phyloP scores from a whole-genome alignment of 2,888 invertebrate species.

The Euproctis similis region DNA sequence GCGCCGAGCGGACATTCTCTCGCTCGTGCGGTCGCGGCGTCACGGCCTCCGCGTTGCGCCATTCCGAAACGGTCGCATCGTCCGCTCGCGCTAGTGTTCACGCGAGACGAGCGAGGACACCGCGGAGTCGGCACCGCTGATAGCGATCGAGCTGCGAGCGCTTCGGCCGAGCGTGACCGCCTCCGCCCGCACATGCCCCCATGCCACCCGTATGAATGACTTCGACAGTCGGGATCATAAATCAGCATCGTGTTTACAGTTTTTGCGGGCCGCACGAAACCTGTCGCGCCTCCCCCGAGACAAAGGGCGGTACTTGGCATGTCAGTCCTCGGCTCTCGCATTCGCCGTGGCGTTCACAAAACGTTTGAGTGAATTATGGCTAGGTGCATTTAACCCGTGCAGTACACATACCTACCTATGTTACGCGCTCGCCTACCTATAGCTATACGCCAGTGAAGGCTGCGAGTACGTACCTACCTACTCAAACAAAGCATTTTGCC shows the following conservation, averaged over 20 bases:
- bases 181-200: slow-evolving; percentile 40
- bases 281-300: slow-evolving; percentile 61
- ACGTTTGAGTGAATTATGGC: slow-evolving; percentile 51
- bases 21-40: slow-evolving; percentile 64
- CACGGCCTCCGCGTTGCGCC: slow-evolving; percentile 74
- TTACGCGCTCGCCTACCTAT: slow-evolving; percentile 52
- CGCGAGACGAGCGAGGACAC: slow-evolving; percentile 51
- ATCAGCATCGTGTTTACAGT: slow-evolving; percentile 69
- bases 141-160: slow-evolving; percentile 52
- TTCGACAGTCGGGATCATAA: slow-evolving; percentile 49
- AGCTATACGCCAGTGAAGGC: slow-evolving; percentile 64
- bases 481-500: slow-evolving; percentile 72
- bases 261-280: slow-evolving; percentile 56
- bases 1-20: slow-evolving; percentile 69
- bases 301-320: slow-evolving; percentile 47
- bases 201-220: slow-evolving; percentile 47
- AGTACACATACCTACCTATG: slow-evolving; percentile 42
- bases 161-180: slow-evolving; percentile 70
- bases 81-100: slow-evolving; percentile 37
- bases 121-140: slow-evolving; percentile 50
- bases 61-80: slow-evolving; percentile 64
- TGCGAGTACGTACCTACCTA: slow-evolving; percentile 62
- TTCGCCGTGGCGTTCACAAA: slow-evolving; percentile 35
- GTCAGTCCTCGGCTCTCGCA: slow-evolving; percentile 27
- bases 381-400: slow-evolving; percentile 57